Evolutionary conservation across 2,797 vertebrate genomes (phyloP).

Genomic region (Scomberomorus guttatus): DNA sequence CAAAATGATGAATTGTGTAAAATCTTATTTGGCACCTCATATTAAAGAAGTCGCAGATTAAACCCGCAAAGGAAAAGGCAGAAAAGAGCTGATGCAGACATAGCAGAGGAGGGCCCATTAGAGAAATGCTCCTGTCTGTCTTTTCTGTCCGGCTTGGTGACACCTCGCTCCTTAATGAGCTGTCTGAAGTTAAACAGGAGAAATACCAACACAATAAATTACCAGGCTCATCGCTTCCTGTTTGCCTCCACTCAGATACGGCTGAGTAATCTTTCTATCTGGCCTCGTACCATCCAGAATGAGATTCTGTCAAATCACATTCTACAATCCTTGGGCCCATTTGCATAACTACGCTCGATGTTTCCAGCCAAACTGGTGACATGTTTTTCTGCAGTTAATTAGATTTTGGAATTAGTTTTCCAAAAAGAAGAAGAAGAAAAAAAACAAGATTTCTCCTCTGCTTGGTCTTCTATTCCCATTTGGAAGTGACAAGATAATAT

Average conservation of each 20-base stretch:
- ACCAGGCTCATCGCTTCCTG: slow-evolving; percentile 72
- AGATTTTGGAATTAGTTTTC: slow-evolving; percentile 76
- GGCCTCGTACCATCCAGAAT: slow-evolving; percentile 65
- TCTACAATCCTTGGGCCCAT: slow-evolving; percentile 53
- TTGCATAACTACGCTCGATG: slow-evolving; percentile 75
- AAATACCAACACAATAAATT: slow-evolving; percentile 81
- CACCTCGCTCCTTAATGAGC: slow-evolving; percentile 78
- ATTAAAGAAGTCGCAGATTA: slow-evolving; percentile 74
- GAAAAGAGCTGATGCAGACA: slow-evolving; percentile 76
- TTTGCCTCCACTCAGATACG: slow-evolving; percentile 69
- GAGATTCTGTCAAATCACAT: slow-evolving; percentile 78
- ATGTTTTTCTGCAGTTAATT: slow-evolving; percentile 79
- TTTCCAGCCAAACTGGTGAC: slow-evolving; percentile 67
- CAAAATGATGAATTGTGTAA: slow-evolving; percentile 83
- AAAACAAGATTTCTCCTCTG: slow-evolving; percentile 49
- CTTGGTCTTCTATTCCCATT: slow-evolving; percentile 68
- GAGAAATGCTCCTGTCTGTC: slow-evolving; percentile 63
- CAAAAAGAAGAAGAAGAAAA: slow-evolving; percentile 36
- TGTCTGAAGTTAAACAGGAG: slow-evolving; percentile 77
- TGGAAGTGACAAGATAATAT: slow-evolving; percentile 76
- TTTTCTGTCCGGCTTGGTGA: slow-evolving; percentile 63
- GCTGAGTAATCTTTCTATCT: slow-evolving; percentile 77
- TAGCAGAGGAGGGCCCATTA: slow-evolving; percentile 63
- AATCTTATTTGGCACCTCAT: slow-evolving; percentile 77
- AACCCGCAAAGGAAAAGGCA: slow-evolving; percentile 61